phyloP scores from a whole-genome alignment of 2,888 invertebrate species.

The Noctua janthina region DNA sequence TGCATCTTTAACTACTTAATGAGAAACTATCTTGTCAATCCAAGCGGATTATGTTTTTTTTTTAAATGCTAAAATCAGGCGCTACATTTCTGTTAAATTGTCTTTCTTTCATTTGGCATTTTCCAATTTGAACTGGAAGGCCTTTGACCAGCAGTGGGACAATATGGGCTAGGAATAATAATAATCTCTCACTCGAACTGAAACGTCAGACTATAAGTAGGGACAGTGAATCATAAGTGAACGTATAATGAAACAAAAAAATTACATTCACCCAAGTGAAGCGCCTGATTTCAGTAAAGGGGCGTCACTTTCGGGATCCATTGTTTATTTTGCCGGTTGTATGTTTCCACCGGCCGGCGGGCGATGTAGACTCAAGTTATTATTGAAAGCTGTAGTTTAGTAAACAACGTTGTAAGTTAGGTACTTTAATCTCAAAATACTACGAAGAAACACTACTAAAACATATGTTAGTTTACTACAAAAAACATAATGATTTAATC shows the following conservation, averaged over 20 bases:
- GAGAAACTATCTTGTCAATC: too few species aligned
- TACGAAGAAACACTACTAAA: constrained; percentile 3
- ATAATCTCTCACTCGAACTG: neutral
- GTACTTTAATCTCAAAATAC: neutral
- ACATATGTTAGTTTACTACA: neutral
- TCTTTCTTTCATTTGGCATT: neutral
- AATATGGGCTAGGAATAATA: neutral
- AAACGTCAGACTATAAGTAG: neutral
- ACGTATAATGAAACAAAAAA: neutral
- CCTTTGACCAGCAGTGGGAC: neutral
- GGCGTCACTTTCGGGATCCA: constrained; percentile 6
- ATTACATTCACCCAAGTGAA: neutral
- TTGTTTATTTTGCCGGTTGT: constrained; percentile 1
- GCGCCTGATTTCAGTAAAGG: neutral
- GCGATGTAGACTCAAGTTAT: neutral
- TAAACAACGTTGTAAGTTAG: neutral
- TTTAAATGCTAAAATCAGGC: neutral
- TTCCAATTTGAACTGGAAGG: neutral
- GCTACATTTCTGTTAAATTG: neutral
- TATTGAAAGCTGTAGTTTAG: too few species aligned
- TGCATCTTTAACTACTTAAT: neutral
- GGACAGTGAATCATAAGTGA: neutral
- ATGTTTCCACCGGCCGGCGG: neutral
- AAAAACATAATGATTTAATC: neutral
- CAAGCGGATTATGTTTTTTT: neutral